Evolutionary conservation across 2,113 vertebrate species (phyloP).

Genomic region (Xenotilapia caudafasciata): DNA sequence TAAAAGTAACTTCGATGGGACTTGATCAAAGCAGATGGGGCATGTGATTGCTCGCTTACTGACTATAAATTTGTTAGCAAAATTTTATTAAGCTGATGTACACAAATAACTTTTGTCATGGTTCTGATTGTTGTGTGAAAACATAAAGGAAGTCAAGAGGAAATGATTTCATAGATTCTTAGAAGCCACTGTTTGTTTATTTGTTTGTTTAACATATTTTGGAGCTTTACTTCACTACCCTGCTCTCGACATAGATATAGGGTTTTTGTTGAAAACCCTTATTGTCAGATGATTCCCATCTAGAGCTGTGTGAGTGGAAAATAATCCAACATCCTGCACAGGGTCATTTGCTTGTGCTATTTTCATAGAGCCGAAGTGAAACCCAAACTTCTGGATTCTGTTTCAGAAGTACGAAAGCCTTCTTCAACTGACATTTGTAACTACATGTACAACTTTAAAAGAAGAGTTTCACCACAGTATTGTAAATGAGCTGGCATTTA

Average conservation of each 20-base stretch:
- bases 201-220: not conserved
- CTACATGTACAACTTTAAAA: not conserved
- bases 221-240: not conserved
- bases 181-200: not conserved
- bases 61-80: conserved; percentile 9
- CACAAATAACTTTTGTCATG: not conserved
- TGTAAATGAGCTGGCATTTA: not conserved
- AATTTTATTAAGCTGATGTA: conserved; percentile 7
- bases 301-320: not conserved
- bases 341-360: not conserved
- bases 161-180: not conserved
- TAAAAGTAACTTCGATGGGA: not conserved
- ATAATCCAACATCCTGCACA: not conserved
- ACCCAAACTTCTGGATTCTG: not conserved
- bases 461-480: not conserved
- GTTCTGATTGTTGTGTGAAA: conserved; percentile 19
- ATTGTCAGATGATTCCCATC: not conserved
- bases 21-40: conserved; percentile 24
- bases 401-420: not conserved
- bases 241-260: not conserved
- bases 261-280: not conserved
- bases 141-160: not conserved
- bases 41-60: conserved; percentile 3
- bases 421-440: not conserved
- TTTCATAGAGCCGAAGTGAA: not conserved